These are phyloP conservation scores for Idaea straminata DNA, from an alignment of 2,888 invertebrate species.

Conservation along the genomic window DNA sequence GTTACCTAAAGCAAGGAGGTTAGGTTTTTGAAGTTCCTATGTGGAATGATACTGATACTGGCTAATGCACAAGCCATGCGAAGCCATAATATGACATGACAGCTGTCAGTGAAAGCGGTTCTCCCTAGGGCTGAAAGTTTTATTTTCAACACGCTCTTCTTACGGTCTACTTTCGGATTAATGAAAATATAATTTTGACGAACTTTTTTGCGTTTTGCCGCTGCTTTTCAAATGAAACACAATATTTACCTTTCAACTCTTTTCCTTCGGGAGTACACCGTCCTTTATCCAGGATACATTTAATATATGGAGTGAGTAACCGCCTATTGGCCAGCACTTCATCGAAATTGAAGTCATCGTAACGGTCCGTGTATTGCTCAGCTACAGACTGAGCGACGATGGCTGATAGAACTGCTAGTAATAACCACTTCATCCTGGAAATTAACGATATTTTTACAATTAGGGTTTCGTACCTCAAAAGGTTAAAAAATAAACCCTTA, in stretches of 20 bases:
- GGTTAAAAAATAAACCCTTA: too few species aligned
- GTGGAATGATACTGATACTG: too few species aligned
- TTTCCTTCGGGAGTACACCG: slow-evolving; percentile 85
- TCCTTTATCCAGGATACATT: slow-evolving; percentile 83
- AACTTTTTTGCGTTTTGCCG: too few species aligned
- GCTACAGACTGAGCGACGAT: slow-evolving; percentile 28
- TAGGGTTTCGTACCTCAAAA: background rate
- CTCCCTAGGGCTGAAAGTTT: too few species aligned
- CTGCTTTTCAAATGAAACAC: background rate
- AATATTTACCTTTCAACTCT: slow-evolving; percentile 82
- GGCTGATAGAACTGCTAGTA: slow-evolving; percentile 28
- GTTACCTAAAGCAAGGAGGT: too few species aligned
- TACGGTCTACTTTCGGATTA: too few species aligned
- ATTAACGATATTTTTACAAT: background rate
- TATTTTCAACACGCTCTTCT: too few species aligned
- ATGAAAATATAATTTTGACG: too few species aligned
- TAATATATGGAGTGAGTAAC: slow-evolving; percentile 83
- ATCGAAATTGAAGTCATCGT: slow-evolving; percentile 85
- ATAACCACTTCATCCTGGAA: slow-evolving; percentile 45
- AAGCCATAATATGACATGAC: too few species aligned
- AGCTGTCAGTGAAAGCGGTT: too few species aligned
- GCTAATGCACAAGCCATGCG: too few species aligned
- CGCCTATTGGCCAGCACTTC: slow-evolving; percentile 84
- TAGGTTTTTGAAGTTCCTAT: too few species aligned
- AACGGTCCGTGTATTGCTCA: slow-evolving; percentile 81